Base-by-base conservation (phyloP, 1,140 invertebrate species). In the Rhynchophorus ferrugineus region DNA sequence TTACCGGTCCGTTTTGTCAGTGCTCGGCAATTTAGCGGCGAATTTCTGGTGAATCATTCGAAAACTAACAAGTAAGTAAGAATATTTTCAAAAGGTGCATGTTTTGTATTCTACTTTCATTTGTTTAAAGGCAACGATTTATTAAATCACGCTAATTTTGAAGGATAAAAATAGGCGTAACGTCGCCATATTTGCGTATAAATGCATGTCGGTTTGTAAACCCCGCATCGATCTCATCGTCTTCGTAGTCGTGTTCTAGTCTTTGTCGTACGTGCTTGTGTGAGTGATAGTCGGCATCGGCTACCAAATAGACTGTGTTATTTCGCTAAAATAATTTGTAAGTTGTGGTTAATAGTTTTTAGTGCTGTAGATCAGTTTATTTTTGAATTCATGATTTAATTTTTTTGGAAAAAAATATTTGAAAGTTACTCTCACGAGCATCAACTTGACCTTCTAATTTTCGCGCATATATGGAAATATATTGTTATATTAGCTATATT, bases 181-280 rank as follows among this genome's bases (percentile, higher is more conserved):
- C 43, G 50, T 19, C 52, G 52, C 64, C 52, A 54, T 54, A 48
- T 47, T 54, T 54, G 52, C 46, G 45, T 47, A 37, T 44, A 56
- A n/a, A 57, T 61, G 64, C 57, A 56, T 52, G 62, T 58, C 63
- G 52, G 55, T 58, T 60, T 61, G 61, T 66, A 55, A 54, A 59
- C 58, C 56, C 54, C 58, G 45, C 56, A 66, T 64, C 57, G 65
- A 67, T 66, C 64, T 39, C 43, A 42, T 9, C 56, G 41, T 54
- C 39, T 49, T 52, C 49, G 59, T 61, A 66, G 63, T 65, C 63
- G 62, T 65, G 59, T 57, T 64, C 64, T 67, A 66, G 62, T 65
- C 65, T 45, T 60, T 60, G 55, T 57, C 50, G 58, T 57, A 50
- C 56, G 47, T 63, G 59, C 57, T 61, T 57, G 65, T 61, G 46